Conservation (phyloP, 1,140 invertebrate genomes). For the Apis florea region DNA sequence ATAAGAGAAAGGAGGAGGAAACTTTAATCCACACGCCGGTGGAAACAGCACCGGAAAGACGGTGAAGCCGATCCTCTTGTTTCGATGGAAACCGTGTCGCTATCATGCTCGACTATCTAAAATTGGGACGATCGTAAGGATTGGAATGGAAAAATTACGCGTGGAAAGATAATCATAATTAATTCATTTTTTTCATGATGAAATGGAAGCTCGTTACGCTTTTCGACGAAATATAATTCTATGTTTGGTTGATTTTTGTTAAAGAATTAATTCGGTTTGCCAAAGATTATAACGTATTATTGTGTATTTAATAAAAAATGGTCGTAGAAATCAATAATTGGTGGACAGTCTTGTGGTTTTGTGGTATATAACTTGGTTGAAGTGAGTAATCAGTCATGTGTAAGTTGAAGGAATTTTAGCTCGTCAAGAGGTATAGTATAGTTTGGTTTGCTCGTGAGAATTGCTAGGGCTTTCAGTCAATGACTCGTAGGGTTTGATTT, state of each 20-base stretch:
- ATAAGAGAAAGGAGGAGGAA: no score
- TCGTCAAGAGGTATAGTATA: background rate
- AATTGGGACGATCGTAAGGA: background rate
- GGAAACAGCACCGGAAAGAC: conserved; percentile 16
- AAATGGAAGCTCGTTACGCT: conserved; percentile 28
- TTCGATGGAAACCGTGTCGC: conserved; percentile 21
- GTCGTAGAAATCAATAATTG: conserved; percentile 25
- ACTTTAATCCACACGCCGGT: background rate
- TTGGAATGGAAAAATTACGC: background rate
- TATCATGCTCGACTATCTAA: conserved; percentile 21
- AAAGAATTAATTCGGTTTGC: no score
- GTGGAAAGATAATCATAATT: conserved; percentile 38
- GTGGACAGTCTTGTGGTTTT: background rate
- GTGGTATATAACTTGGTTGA: no score
- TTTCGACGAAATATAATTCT: no score
- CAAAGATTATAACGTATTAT: no score
- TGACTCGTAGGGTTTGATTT: background rate
- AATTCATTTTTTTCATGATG: conserved; percentile 36
- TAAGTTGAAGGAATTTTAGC: background rate
- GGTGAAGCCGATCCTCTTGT: background rate
- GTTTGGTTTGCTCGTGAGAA: background rate
- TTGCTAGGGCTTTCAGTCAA: background rate
- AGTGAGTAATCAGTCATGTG: conserved; percentile 27
- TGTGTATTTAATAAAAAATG: background rate
- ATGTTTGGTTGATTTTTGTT: no score